These are phyloP conservation scores for Pangasianodon hypophthalmus DNA, from an alignment of 2,113 vertebrate genomes.

Conservation along the genomic window DNA sequence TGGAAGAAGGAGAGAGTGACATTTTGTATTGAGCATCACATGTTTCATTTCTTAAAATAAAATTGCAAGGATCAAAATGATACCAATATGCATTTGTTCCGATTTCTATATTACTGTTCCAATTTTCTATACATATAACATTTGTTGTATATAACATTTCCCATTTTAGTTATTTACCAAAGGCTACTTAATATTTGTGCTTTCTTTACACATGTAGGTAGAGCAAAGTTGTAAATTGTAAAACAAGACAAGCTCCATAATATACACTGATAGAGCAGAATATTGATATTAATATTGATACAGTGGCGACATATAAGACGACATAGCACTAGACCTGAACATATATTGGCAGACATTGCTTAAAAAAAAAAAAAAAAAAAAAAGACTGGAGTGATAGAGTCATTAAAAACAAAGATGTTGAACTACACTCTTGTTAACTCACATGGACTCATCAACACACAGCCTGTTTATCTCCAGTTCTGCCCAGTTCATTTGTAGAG, in stretches of 20 bases:
- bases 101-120: not conserved
- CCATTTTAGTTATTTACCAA: not conserved
- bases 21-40: not conserved
- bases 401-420: not conserved
- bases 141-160: too few species aligned
- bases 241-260: not conserved
- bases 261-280: conserved; percentile 12
- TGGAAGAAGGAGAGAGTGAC: conserved; percentile 1
- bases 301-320: conserved; percentile 10
- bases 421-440: conserved; percentile 14
- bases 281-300: conserved; percentile 30
- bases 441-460: not conserved
- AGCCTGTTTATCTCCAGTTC: not conserved
- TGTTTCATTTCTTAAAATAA: conserved; percentile 27
- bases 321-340: not conserved
- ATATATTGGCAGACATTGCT: not conserved
- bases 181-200: conserved; percentile 21
- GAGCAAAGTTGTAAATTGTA: not conserved
- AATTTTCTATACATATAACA: not conserved
- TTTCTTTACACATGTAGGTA: conserved; percentile 5
- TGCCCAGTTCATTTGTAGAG: conserved; percentile 82
- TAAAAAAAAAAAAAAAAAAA: not conserved
- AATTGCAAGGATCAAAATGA: not conserved
- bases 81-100: not conserved
- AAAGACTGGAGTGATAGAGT: not conserved